Base-by-base conservation (phyloP, 2,113 vertebrate species). In the Callospermophilus lateralis region DNA sequence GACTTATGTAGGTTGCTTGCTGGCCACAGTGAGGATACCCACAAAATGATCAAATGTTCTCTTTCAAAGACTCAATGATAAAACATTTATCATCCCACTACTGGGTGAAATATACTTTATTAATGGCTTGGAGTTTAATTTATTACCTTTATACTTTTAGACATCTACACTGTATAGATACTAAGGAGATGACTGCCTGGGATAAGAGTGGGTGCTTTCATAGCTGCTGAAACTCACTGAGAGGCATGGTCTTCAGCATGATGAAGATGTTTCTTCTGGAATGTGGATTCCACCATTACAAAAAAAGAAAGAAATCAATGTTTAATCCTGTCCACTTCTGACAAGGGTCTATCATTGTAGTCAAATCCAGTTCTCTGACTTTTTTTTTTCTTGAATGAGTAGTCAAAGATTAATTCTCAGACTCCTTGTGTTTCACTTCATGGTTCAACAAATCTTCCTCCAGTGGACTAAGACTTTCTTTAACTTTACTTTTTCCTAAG, bases 101-200 rank as follows among this genome's bases (percentile, higher is more conserved):
- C 30, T 34, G 30, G 13, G 63, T 51, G 68, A 92, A 92, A 58
- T 67, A 65, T 34, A 16, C 3, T 84, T 6, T 53, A 87, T 90
- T 84, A 89, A 89, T 81, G 20, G 3, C 34, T 51, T 85, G 8
- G 39, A 88, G 45, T 93, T 93, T 86, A 67, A 93, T 79, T 79
- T 55, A 72, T 65, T 92, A 86, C 32, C 76, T 80, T 45, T 34
- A 42, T 83, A 77, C 16, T 32, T 95, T 83, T 51, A 85, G 42
- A 39, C 9, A 15, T 58, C 2, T 67, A 28, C n/a, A 70, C 39
- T 42, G n/a, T 84, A 24, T 9, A 89, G n/a, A 28, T 92, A 8
- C 39, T 67, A 15, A 0, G 16, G 11, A n/a, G 73, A 65, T 72
- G 3, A 48, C 42, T 26, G 37, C 34, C 58, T 28, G n/a, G 30